phyloP scores from a whole-genome alignment of 2,888 invertebrate species.

The Agrochola macilenta region DNA sequence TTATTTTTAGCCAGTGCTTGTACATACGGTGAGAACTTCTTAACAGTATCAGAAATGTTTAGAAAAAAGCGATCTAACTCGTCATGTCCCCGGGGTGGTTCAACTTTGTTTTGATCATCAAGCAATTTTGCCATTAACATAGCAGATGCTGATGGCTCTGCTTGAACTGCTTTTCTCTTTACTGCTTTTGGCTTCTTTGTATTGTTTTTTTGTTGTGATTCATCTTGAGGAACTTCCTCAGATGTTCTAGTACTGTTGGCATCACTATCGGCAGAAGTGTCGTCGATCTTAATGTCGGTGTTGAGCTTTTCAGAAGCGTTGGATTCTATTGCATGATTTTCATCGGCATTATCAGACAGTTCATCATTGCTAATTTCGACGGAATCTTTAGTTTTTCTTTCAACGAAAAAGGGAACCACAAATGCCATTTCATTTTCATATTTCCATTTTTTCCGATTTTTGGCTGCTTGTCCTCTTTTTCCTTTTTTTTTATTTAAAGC shows the following conservation, averaged over 20 bases:
- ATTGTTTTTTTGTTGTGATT: not conserved
- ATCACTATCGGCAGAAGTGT: not conserved
- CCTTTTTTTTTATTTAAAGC: conserved; percentile 20
- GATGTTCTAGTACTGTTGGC: not conserved
- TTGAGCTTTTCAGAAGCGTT: not conserved
- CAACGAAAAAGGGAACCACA: conserved; percentile 14
- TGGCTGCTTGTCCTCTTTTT: conserved; percentile 7
- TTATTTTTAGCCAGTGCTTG: conserved; percentile 28
- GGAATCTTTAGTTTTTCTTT: conserved; percentile 11
- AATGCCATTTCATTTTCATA: conserved; percentile 27
- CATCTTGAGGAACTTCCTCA: not conserved
- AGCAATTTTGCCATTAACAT: conserved; percentile 13
- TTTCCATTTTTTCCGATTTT: conserved; percentile 22
- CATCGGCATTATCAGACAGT: conserved; percentile 5
- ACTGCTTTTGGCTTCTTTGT: conserved; percentile 2
- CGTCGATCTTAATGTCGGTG: not conserved
- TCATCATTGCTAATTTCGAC: conserved; percentile 2
- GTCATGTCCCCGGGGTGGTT: not conserved
- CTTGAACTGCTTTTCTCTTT: conserved; percentile 12
- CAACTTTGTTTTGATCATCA: not conserved
- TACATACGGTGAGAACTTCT: conserved; percentile 26
- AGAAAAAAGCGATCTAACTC: conserved; percentile 29
- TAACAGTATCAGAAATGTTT: conserved; percentile 21
- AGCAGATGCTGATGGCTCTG: conserved; percentile 14
- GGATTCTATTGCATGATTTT: not conserved